These are phyloP conservation scores for Micoletzkya japonica DNA, from an alignment of 2,888 invertebrate species.

Conservation along the genomic window DNA sequence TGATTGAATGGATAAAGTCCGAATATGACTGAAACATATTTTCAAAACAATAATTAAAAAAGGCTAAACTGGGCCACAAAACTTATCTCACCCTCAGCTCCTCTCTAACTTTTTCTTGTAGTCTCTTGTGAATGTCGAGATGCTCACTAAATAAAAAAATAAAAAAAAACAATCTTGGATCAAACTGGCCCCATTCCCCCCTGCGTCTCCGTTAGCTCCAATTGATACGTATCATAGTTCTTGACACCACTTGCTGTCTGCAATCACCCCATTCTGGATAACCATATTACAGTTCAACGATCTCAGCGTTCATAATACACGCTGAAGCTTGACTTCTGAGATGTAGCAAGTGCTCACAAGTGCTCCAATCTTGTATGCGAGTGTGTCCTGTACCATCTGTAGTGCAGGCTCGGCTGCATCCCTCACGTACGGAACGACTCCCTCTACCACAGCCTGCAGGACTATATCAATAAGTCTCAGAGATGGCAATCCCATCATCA, in stretches of 20 bases:
- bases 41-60: too few relatives aligned
- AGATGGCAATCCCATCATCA: neutral
- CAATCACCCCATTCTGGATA: neutral
- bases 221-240: neutral
- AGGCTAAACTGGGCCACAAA: neutral
- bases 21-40: slow-evolving; percentile 5
- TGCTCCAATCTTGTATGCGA: slow-evolving; percentile 13
- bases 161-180: too few relatives aligned
- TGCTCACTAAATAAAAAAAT: too few relatives aligned
- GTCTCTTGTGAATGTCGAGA: too few relatives aligned
- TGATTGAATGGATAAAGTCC: slow-evolving; percentile 5
- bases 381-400: slow-evolving; percentile 7
- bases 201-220: neutral
- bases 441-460: slow-evolving; percentile 13
- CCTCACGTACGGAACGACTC: slow-evolving; percentile 14
- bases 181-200: neutral
- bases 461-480: neutral
- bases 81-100: too few relatives aligned
- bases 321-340: neutral
- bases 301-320: too few relatives aligned
- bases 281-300: too few relatives aligned
- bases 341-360: neutral
- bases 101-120: too few relatives aligned
- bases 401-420: slow-evolving; percentile 15
- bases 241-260: neutral